Evolutionary conservation across 1,140 invertebrate genomes (phyloP).

Genomic region (Mactra quadrangularis): DNA sequence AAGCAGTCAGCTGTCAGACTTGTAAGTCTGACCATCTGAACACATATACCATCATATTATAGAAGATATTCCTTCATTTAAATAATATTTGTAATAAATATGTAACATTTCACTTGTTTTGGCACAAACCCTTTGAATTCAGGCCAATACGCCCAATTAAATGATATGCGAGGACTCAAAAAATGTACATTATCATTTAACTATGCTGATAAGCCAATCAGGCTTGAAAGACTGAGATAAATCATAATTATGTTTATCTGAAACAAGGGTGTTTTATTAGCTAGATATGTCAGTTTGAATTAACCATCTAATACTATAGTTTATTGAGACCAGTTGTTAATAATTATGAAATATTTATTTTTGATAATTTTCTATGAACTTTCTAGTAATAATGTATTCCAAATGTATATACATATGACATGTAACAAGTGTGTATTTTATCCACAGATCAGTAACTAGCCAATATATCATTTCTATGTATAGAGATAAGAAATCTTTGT

Average conservation of each 20-base stretch:
- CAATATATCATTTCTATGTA: neutral
- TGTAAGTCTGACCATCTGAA: too few species aligned
- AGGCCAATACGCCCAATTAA: constrained; percentile 31
- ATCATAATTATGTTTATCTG: constrained; percentile 62
- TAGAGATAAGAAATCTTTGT: constrained; percentile 2
- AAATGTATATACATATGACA: neutral
- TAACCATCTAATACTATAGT: constrained; percentile 33
- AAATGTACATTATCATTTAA: constrained; percentile 44
- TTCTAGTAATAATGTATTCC: neutral
- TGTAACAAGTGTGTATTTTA: neutral
- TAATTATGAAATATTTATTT: constrained; percentile 59
- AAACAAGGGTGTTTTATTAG: constrained; percentile 40
- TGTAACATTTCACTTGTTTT: neutral
- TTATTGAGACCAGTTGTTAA: constrained; percentile 53
- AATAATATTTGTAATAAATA: too few species aligned
- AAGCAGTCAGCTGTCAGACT: too few species aligned
- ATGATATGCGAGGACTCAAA: constrained; percentile 13
- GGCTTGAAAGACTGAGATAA: constrained; percentile 45
- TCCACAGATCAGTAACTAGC: neutral
- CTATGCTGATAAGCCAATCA: constrained; percentile 13
- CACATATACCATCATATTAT: too few species aligned
- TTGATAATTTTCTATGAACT: constrained; percentile 42
- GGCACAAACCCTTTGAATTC: constrained; percentile 18
- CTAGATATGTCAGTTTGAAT: constrained; percentile 54
- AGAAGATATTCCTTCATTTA: too few species aligned